phyloP scores from a whole-genome alignment of 1,140 invertebrate species.

The Latrodectus geometricus region DNA sequence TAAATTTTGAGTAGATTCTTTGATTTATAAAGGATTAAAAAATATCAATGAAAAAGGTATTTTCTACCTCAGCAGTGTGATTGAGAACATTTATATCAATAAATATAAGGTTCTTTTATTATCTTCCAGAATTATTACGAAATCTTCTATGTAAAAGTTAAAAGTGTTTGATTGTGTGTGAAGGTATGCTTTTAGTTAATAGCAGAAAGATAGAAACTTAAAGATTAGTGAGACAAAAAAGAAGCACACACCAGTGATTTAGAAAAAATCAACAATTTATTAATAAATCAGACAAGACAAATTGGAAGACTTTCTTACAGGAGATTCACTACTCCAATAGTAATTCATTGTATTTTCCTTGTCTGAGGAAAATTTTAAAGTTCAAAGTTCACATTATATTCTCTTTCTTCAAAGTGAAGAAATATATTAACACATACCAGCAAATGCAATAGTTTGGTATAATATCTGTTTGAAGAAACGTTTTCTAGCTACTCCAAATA shows the following conservation, averaged over 20 bases:
- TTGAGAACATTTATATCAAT: too few relatives aligned
- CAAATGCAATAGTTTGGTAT: too few relatives aligned
- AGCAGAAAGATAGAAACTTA: too few relatives aligned
- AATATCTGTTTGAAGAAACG: not conserved
- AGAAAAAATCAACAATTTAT: conserved; percentile 56
- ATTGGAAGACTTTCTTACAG: conserved; percentile 56
- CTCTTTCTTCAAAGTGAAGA: not conserved
- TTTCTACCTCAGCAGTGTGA: too few relatives aligned
- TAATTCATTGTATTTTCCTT: not conserved
- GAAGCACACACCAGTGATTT: conserved; percentile 2
- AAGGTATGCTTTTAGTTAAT: too few relatives aligned
- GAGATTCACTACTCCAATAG: conserved; percentile 33
- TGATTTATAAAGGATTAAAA: too few relatives aligned
- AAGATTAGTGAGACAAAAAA: not conserved
- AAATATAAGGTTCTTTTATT: too few relatives aligned
- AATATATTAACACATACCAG: not conserved
- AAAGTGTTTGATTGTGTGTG: too few relatives aligned
- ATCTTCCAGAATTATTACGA: too few relatives aligned
- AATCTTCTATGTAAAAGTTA: too few relatives aligned
- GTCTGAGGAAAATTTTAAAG: conserved; percentile 32
- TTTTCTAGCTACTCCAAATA: not conserved
- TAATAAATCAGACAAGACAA: conserved; percentile 59
- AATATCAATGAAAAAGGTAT: too few relatives aligned
- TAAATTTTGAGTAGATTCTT: too few relatives aligned
- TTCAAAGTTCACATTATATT: not conserved